Base-by-base conservation (phyloP, 2,113 vertebrate species). In the Empidonax alnorum region DNA sequence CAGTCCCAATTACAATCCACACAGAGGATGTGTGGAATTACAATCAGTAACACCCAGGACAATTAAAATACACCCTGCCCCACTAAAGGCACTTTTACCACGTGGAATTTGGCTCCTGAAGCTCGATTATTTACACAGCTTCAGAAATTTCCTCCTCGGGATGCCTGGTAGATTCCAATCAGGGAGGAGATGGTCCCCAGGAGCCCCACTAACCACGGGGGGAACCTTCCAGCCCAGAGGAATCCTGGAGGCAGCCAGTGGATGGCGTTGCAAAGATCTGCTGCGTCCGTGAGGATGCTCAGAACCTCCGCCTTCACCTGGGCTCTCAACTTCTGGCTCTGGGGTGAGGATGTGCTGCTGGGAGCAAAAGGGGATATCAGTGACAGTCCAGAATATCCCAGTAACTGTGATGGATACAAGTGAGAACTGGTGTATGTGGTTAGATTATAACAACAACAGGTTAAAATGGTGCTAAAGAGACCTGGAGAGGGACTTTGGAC, bases 171-270 rank as follows among this genome's bases (percentile, higher is more conserved):
- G 94, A 99, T 93, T 30, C 98, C 98, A 69, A 99, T 98, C 73
- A 99, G 77, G 22, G 99, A 99, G 5, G 99, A 99, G 17, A 97
- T 6, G 2, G 99, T 99, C 7, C 99, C 99, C 98, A 99, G 95
- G 52, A 99, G 98, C 37, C 99, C 99, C 42, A 99, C 99, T 49
- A 99, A 89, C 99, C 99, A 99, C 1, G 93, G 96, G 14, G 99
- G 99, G 92, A 99, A 99, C 14, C 25, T 66, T 41, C 99, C 99
- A 0, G 98, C 99, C 99, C 99, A 99, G 9, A 99, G 97, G 62
- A 99, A 96, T 1, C 99, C 99, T 0, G 97, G 97, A 0, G 99
- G 99, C 98, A 99, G 98, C 99, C 99, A 99, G 74, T 99, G 99
- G 92, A 99, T 79, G 0, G 99, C 99, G 0, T 99, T 99, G 91